Percentiles rank a stretch among this genome's conserved stretches.
Conservation (phyloP, 2,113 vertebrate genomes). For the Cairina moschata region DNA sequence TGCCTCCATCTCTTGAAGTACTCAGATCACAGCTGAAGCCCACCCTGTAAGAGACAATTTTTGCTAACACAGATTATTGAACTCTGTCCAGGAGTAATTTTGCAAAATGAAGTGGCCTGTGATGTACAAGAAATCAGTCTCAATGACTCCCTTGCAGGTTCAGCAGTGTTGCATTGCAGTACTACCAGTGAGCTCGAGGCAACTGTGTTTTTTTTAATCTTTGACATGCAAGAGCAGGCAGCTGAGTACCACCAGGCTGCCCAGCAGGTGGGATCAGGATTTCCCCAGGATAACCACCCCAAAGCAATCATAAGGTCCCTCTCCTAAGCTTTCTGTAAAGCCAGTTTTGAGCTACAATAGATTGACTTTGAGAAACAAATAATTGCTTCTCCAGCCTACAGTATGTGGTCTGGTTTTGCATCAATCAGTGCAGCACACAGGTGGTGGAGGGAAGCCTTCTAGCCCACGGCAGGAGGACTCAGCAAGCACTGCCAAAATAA, state of each 20-base stretch:
- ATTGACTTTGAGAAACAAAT: neutral
- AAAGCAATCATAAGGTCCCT: neutral
- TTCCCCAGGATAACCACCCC: neutral
- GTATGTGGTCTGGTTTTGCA: neutral
- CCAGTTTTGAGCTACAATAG: neutral
- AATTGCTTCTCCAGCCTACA: neutral
- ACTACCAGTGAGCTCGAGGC: neutral
- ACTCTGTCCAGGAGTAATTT: neutral
- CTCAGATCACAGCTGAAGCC: neutral
- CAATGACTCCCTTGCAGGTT: neutral
- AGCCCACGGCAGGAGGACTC: neutral
- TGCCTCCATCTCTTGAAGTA: neutral
- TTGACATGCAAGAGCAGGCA: neutral
- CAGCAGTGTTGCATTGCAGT: neutral
- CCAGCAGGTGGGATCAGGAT: neutral
- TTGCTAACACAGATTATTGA: neutral
- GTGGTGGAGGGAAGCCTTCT: neutral
- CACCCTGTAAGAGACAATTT: neutral
- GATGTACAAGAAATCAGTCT: neutral
- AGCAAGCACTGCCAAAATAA: slow-evolving; percentile 37
- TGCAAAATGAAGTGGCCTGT: neutral
- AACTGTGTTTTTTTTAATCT: neutral
- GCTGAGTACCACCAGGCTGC: neutral
- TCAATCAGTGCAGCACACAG: slow-evolving; percentile 12
- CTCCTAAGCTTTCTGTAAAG: neutral